Evolutionary conservation across 2,113 vertebrate genomes (phyloP), one percentile per base, ranked within the genome.

Genomic region (Sylvilagus bachmani): DNA sequence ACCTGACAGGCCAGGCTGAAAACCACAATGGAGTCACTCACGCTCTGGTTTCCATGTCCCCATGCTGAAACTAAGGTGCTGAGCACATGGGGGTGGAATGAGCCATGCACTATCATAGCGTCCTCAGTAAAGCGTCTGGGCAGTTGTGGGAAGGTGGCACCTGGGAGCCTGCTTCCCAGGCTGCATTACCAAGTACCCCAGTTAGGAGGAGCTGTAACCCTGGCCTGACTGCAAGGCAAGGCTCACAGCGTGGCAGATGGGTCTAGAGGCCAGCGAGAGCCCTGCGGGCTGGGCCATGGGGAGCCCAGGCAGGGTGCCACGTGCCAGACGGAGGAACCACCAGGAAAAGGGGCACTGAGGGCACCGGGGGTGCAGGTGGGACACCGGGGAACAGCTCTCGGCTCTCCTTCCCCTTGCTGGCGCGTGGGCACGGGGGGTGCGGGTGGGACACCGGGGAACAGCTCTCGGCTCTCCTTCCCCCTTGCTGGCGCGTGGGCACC

Each of bases 71-170:
- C 14, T 6, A 58, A 19, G 55, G 14, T 58, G 55, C 17, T 73
- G 78, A 36, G 27, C 17, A 2, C 0, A 29, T 3, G 64, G 27
- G 82, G 61, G 55, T 27, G 6, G 49, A 16, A 10, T 14, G 84
- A 62, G 10, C 44, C 25, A 33, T 9, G 2, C 1, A 0, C n/a
- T 4, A 6, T 19, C 3, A 67, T 38, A 29, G 44, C 7, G 22
- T 1, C 11, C 8, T 22, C 6, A 24, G 77, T 0, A 51, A 27
- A 21, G 64, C 36, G 19, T 13, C 0, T 7, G 36, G 29, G 17
- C 21, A 11, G 64, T n/a, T 12, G 14, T 70, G 4, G 0, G 88
- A 31, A 6, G 11, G 4, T 17, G 11, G 62, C 19, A 53, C 36
- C 6, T 2, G 7, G 1, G 17, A 82, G 38, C 1, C 0, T 38